phyloP scores from a whole-genome alignment of 2,888 invertebrate species.

The Drosophila nr. medialis region DNA sequence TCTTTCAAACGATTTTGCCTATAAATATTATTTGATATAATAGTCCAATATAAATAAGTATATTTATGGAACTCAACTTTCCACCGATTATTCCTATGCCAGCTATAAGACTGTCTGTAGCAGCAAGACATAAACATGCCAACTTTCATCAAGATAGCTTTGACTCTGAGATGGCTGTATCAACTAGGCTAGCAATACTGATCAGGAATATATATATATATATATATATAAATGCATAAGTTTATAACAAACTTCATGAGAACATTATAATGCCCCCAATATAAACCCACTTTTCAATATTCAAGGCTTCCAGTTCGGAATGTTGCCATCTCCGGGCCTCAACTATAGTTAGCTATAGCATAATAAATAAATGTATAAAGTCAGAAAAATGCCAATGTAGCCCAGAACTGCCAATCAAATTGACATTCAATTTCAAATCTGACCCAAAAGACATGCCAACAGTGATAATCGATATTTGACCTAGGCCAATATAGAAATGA shows the following conservation, averaged over 20 bases:
- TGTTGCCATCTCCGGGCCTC: background rate
- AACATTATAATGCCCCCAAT: background rate
- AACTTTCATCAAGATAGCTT: background rate
- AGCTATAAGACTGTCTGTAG: background rate
- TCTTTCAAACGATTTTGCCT: too few species aligned
- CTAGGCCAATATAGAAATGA: conserved; percentile 75
- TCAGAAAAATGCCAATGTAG: conserved; percentile 30
- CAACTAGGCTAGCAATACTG: background rate
- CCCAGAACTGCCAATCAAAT: conserved; percentile 71
- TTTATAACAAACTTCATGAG: too few species aligned
- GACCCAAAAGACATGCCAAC: conserved; percentile 58
- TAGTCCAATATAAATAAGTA: background rate
- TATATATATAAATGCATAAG: too few species aligned
- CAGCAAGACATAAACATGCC: background rate
- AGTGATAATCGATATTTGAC: conserved; percentile 79
- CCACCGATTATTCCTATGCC: background rate
- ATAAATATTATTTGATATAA: background rate
- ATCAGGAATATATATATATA: background rate
- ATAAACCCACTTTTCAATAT: background rate
- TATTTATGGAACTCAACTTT: background rate
- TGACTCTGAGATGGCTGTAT: background rate
- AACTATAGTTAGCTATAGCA: background rate
- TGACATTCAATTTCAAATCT: conserved; percentile 76
- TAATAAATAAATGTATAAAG: conserved; percentile 18
- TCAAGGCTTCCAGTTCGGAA: background rate